These are phyloP conservation scores for Dasysyrphus tricinctus DNA, from an alignment of 2,888 invertebrate species.

Conservation along the genomic window DNA sequence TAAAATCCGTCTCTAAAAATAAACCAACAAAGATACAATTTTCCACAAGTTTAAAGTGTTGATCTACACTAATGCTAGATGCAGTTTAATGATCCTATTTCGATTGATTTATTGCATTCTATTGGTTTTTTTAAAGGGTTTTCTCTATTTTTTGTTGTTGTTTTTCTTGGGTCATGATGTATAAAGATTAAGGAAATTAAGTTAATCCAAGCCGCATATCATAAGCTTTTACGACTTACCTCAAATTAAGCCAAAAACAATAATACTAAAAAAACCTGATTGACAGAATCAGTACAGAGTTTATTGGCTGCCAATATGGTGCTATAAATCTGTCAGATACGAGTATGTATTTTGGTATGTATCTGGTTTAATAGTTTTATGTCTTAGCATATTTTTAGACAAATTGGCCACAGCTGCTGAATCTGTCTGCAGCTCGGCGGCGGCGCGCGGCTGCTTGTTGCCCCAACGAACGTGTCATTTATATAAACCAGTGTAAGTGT, in stretches of 20 bases:
- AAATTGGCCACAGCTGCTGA: slow-evolving; percentile 42
- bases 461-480: slow-evolving; percentile 34
- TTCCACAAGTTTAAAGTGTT: slow-evolving; percentile 25
- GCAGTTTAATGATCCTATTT: slow-evolving; percentile 51
- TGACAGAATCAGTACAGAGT: slow-evolving; percentile 41
- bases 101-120: slow-evolving; percentile 63
- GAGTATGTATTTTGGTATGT: not conserved
- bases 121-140: slow-evolving; percentile 25
- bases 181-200: not conserved
- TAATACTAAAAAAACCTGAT: slow-evolving; percentile 21
- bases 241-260: slow-evolving; percentile 12
- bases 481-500: slow-evolving; percentile 32
- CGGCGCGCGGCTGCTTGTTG: not conserved
- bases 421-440: not conserved
- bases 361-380: slow-evolving; percentile 39
- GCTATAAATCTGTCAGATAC: slow-evolving; percentile 41
- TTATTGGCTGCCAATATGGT: slow-evolving; percentile 46
- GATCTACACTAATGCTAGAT: slow-evolving; percentile 56
- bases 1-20: slow-evolving; percentile 6
- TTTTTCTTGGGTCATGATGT: not conserved
- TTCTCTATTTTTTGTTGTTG: not conserved
- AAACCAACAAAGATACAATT: not conserved
- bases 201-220: slow-evolving; percentile 2
- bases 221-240: slow-evolving; percentile 26
- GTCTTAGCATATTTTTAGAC: slow-evolving; percentile 34